Conservation (phyloP, 2,888 invertebrate genomes). For the Drosophila algonquin region DNA sequence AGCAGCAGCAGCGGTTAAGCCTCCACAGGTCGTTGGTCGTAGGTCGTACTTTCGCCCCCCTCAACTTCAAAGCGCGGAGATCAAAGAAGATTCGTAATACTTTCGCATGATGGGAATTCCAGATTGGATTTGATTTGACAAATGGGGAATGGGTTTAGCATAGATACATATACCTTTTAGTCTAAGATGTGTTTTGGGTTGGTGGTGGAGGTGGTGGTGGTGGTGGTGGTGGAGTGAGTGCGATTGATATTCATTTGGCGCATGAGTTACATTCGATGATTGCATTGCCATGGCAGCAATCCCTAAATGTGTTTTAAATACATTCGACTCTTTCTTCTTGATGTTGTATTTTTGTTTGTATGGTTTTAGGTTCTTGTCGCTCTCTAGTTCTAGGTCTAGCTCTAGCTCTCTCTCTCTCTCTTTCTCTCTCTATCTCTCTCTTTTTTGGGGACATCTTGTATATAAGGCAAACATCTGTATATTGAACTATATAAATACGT, state of each 20-base stretch:
- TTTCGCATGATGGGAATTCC: slow-evolving; percentile 38
- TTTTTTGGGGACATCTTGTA: slow-evolving; percentile 58
- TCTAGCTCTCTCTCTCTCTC: slow-evolving; percentile 43
- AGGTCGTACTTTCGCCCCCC: background rate
- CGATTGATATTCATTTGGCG: slow-evolving; percentile 67
- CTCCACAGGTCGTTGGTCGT: slow-evolving; percentile 6
- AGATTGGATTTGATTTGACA: slow-evolving; percentile 8
- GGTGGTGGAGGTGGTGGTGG: background rate
- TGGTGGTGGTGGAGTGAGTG: slow-evolving; percentile 41
- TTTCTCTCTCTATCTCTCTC: slow-evolving; percentile 47
- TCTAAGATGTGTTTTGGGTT: slow-evolving; percentile 4
- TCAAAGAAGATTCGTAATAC: slow-evolving; percentile 66
- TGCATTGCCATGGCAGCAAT: slow-evolving; percentile 59
- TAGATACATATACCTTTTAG: slow-evolving; percentile 7
- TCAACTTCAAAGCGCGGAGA: slow-evolving; percentile 69
- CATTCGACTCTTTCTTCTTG: slow-evolving; percentile 36
- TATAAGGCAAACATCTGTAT: slow-evolving; percentile 78
- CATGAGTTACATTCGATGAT: slow-evolving; percentile 71
- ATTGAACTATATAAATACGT: slow-evolving; percentile 75
- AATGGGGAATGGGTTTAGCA: slow-evolving; percentile 25
- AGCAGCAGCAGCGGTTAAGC: slow-evolving; percentile 11
- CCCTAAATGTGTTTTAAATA: slow-evolving; percentile 47
- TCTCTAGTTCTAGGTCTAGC: slow-evolving; percentile 10
- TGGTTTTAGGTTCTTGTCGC: slow-evolving; percentile 25
- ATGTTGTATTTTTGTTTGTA: slow-evolving; percentile 12